Percentiles rank a stretch among this genome's conserved stretches.
Evolutionary conservation across 2,797 vertebrate genomes (phyloP).

Genomic region (Cheirogaleus major): DNA sequence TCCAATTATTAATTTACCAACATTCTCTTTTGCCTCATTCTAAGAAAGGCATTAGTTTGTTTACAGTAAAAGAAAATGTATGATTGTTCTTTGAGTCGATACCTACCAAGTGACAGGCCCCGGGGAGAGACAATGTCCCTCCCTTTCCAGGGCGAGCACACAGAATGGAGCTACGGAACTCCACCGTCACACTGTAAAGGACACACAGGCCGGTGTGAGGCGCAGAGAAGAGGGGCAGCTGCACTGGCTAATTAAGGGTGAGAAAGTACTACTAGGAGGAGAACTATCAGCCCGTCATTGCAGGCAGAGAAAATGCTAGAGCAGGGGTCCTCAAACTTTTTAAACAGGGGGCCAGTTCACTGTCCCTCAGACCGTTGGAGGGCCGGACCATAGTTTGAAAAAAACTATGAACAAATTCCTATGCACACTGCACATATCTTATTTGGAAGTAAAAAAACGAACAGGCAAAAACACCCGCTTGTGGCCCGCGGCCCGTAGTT

Average conservation of each 20-base stretch:
- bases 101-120: background rate
- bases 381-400: too few species aligned
- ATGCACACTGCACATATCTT: too few species aligned
- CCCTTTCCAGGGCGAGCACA: accelerated
- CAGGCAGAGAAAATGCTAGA: background rate
- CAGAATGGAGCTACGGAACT: background rate
- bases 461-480: too few species aligned
- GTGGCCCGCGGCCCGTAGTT: too few species aligned
- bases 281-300: background rate
- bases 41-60: background rate
- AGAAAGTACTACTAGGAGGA: background rate
- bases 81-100: background rate
- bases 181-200: accelerated
- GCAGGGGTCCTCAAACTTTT: too few species aligned
- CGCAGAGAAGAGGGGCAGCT: background rate
- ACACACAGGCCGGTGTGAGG: accelerated
- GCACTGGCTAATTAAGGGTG: background rate
- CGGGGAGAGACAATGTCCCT: background rate
- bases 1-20: background rate
- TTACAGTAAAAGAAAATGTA: background rate
- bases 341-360: too few species aligned
- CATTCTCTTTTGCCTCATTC: background rate
- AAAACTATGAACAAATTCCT: too few species aligned
- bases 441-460: too few species aligned
- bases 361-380: too few species aligned